These are phyloP conservation scores for Mormyrops boulengeri DNA, from an alignment of 2,797 vertebrate genomes.

Conservation along the genomic window DNA sequence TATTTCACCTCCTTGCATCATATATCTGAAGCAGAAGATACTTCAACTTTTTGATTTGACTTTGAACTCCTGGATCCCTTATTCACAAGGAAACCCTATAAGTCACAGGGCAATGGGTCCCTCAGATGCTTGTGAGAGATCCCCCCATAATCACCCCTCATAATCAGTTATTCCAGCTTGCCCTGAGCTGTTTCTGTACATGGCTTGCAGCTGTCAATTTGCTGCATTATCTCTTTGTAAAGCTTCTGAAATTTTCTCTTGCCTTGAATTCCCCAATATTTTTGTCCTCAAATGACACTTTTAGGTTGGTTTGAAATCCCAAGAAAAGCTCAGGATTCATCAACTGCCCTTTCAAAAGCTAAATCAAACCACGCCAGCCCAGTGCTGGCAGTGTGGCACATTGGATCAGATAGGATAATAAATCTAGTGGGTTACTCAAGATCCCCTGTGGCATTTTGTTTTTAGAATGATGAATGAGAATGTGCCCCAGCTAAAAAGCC, in stretches of 20 bases:
- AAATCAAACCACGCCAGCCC: not conserved
- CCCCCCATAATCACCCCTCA: not conserved
- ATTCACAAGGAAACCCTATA: not conserved
- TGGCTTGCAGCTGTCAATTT: not conserved
- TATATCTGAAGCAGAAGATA: not conserved
- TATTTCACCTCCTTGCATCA: not conserved
- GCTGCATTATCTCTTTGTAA: too few species aligned
- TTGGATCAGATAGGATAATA: constrained; percentile 13
- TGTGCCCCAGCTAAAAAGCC: not conserved
- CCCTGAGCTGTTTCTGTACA: not conserved
- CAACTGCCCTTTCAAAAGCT: not conserved
- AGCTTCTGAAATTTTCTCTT: not conserved
- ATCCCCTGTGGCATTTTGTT: not conserved
- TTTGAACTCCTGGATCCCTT: not conserved
- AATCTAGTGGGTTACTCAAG: constrained; percentile 7
- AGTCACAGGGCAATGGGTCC: not conserved
- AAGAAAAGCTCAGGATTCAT: not conserved
- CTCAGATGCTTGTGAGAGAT: not conserved
- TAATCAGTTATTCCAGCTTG: not conserved
- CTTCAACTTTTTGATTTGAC: not conserved
- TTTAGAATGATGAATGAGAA: constrained; percentile 10
- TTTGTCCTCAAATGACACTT: not conserved
- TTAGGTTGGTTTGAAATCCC: constrained; percentile 7
- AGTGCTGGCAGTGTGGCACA: not conserved
- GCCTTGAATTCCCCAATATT: not conserved